Evolutionary conservation across 2,113 vertebrate species (phyloP).

Genomic region (Calypte anna): DNA sequence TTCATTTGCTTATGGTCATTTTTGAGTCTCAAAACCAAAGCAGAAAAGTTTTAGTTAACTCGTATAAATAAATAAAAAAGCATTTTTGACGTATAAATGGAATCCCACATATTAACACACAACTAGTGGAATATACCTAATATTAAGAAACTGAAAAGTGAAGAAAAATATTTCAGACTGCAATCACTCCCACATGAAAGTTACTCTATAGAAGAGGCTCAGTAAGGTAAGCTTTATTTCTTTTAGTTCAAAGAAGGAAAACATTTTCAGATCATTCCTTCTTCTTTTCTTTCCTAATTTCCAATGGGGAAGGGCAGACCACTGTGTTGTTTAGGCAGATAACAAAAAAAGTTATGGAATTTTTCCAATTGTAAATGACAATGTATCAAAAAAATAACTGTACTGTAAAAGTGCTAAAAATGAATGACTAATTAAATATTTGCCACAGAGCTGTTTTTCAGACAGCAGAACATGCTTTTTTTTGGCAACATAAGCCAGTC

Average conservation of each 20-base stretch:
- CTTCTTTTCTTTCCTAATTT: neutral
- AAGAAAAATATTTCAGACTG: neutral
- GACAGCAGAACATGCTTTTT: neutral
- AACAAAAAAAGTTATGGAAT: neutral
- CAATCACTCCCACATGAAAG: neutral
- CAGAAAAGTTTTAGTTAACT: neutral
- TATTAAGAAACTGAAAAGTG: neutral
- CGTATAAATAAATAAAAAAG: neutral
- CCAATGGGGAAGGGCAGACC: neutral
- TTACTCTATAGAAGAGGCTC: neutral
- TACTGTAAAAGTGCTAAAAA: slow-evolving; percentile 49
- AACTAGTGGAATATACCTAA: neutral
- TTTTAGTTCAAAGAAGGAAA: neutral
- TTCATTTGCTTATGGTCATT: neutral
- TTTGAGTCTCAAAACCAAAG: neutral
- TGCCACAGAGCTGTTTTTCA: slow-evolving; percentile 6
- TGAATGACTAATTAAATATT: slow-evolving; percentile 29
- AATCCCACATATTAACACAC: neutral
- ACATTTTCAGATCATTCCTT: neutral
- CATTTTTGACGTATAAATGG: neutral
- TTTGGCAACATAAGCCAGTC: neutral
- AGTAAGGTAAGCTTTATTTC: neutral
- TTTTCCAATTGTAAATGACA: slow-evolving; percentile 43
- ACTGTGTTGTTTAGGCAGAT: slow-evolving; percentile 4
- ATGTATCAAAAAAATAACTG: slow-evolving; percentile 31